Percentiles rank a stretch among this genome's conserved stretches.
These are phyloP conservation scores for Lottia scabra DNA, from an alignment of 2,888 invertebrate genomes.

Conservation along the genomic window DNA sequence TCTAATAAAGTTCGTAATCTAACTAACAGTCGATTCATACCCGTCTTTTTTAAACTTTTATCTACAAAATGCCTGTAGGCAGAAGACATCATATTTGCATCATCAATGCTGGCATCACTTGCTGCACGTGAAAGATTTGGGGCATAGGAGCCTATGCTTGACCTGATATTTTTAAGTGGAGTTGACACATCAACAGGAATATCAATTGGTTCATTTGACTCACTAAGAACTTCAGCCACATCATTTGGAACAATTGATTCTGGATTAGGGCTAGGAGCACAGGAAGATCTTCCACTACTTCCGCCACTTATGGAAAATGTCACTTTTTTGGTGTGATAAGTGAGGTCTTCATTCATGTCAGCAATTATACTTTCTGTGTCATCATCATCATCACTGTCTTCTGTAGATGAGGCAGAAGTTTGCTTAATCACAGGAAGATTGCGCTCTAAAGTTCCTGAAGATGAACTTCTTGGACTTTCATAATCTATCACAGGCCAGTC, in stretches of 20 bases:
- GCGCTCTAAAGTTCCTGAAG: slow-evolving; percentile 21
- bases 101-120: slow-evolving; percentile 61
- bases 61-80: slow-evolving; percentile 82
- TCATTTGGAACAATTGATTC: slow-evolving; percentile 2
- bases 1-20: slow-evolving; percentile 76
- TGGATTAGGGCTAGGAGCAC: slow-evolving; percentile 41
- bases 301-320: slow-evolving; percentile 26
- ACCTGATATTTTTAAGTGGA: slow-evolving; percentile 33
- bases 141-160: slow-evolving; percentile 21
- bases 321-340: slow-evolving; percentile 13
- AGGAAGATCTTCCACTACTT: slow-evolving; percentile 38
- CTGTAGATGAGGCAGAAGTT: slow-evolving; percentile 24
- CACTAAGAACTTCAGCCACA: neutral
- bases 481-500: slow-evolving; percentile 65
- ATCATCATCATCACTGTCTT: slow-evolving; percentile 13
- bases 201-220: too few species aligned
- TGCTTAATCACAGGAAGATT: slow-evolving; percentile 47
- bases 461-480: slow-evolving; percentile 34
- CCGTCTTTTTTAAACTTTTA: slow-evolving; percentile 87
- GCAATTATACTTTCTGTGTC: slow-evolving; percentile 31
- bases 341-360: slow-evolving; percentile 13
- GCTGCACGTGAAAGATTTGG: slow-evolving; percentile 53
- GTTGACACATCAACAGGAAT: slow-evolving; percentile 49
- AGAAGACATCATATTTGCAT: slow-evolving; percentile 38
- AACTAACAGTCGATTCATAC: slow-evolving; percentile 82